Percentiles rank a stretch among this genome's conserved stretches.
These are phyloP conservation scores for Sebastes glaucus DNA, from an alignment of 2,797 vertebrate species.

Conservation along the genomic window DNA sequence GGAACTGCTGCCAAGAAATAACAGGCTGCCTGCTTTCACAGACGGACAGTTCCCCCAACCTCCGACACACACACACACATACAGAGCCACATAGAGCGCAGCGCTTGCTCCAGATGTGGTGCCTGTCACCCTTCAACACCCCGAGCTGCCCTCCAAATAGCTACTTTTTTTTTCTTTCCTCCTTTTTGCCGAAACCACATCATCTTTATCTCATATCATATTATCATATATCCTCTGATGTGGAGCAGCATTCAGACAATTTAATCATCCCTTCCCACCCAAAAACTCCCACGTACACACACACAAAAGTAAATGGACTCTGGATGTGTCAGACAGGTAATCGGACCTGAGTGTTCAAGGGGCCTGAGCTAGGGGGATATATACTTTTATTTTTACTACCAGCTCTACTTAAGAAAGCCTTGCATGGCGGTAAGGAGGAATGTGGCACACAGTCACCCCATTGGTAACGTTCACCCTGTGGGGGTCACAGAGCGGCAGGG, in stretches of 20 bases:
- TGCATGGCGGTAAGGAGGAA: constrained; percentile 6
- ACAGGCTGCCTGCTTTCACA: constrained; percentile 57
- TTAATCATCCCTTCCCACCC: constrained; percentile 19
- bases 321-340: constrained; percentile 46
- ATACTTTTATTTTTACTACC: constrained; percentile 42
- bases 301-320: constrained; percentile 13
- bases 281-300: neutral
- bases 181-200: constrained; percentile 19
- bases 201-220: constrained; percentile 19
- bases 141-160: neutral
- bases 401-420: constrained; percentile 22
- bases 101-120: constrained; percentile 55
- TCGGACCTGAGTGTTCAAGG: constrained; percentile 30
- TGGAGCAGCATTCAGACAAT: constrained; percentile 23
- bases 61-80: neutral
- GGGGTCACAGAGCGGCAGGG: constrained; percentile 22
- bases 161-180: neutral
- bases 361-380: constrained; percentile 4
- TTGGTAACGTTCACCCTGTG: constrained; percentile 15
- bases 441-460: constrained; percentile 19
- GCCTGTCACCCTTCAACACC: constrained; percentile 36
- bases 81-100: neutral
- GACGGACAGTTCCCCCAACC: neutral
- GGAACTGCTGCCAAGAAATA: constrained; percentile 60
- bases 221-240: constrained; percentile 43